A percentile compares a stretch with the other conserved stretches of the same genome.
Conservation (phyloP, 2,797 vertebrate genomes). For the Catostomus latipinnis region DNA sequence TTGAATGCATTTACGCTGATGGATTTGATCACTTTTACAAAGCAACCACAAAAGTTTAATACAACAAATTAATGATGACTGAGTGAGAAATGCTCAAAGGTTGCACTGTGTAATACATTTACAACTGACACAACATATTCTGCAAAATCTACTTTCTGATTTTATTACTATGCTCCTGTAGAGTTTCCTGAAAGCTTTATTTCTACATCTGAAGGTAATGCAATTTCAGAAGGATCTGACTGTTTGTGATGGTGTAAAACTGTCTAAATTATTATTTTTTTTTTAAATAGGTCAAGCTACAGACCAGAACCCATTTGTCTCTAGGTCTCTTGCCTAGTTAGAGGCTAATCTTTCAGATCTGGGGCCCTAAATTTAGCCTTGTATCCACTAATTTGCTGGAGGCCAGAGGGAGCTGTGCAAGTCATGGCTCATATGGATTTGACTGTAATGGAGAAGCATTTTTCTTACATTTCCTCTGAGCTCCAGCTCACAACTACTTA, state of each 20-base stretch:
- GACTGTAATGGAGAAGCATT: slow-evolving; percentile 73
- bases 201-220: not conserved
- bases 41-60: not conserved
- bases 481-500: slow-evolving; percentile 54
- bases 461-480: slow-evolving; percentile 59
- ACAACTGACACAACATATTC: too few species aligned
- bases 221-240: slow-evolving; percentile 11
- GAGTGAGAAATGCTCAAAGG: slow-evolving; percentile 10
- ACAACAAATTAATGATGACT: not conserved
- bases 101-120: too few species aligned
- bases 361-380: slow-evolving; percentile 77
- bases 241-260: slow-evolving; percentile 40
- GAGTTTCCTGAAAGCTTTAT: too few species aligned
- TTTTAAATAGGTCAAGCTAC: slow-evolving; percentile 37
- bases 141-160: too few species aligned
- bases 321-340: slow-evolving; percentile 66
- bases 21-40: not conserved
- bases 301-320: slow-evolving; percentile 52
- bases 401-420: slow-evolving; percentile 63
- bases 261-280: not conserved
- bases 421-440: slow-evolving; percentile 76
- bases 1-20: not conserved
- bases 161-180: too few species aligned
- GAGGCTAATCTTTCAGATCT: slow-evolving; percentile 60
- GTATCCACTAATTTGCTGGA: slow-evolving; percentile 58